Base-by-base conservation (phyloP, 2,797 vertebrate species). In the Lerista edwardsae region DNA sequence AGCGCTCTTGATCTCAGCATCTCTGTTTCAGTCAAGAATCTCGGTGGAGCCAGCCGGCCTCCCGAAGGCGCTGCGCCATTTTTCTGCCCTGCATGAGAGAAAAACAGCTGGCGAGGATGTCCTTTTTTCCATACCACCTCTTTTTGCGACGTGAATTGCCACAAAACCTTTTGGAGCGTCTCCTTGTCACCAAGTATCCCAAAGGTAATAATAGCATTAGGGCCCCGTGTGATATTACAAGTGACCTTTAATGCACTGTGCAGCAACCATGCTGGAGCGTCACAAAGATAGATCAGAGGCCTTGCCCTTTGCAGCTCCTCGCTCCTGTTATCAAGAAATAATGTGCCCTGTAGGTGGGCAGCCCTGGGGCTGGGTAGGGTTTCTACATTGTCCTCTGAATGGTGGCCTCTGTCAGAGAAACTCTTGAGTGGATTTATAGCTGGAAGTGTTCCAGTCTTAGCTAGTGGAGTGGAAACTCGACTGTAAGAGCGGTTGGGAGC, bases 121-220 rank as follows among this genome's bases (percentile, higher is more conserved):
- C 11, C 31, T n/a, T 41, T 51, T 15, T 67, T 10, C 65, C n/a
- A n/a, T n/a, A n/a, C n/a, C n/a, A n/a, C n/a, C 71, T 59, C 51
- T 6, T 39, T 57, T 25, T 47, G 25, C n/a, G 31, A 61, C 59
- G 39, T 39, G 34, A 73, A 34, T 5, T 61, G 19, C 12, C 2
- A 3, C 34, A 27, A 41, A 36, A 51, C 55, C 51, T 36, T 74
- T 68, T n/a, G 36, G 19, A 41, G 23, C 23, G 31, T 84, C 51
- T 84, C 77, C 61, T 55, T 64, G 55, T 62, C 34, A 55, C 39
- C 29, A 69, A 69, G 62, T 47, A 78, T 76, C 77, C 80, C 39
- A 72, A 84, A 72, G 41, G 34, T 83, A 83, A 75, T 87, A 74
- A 79, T 83, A 87, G 81, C 68, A 83, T 87, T 83, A 83, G 76